A percentile compares a stretch with the other conserved stretches of the same genome.
phyloP scores from a whole-genome alignment of 2,888 invertebrate species.

The Heterodera filipjevi region DNA sequence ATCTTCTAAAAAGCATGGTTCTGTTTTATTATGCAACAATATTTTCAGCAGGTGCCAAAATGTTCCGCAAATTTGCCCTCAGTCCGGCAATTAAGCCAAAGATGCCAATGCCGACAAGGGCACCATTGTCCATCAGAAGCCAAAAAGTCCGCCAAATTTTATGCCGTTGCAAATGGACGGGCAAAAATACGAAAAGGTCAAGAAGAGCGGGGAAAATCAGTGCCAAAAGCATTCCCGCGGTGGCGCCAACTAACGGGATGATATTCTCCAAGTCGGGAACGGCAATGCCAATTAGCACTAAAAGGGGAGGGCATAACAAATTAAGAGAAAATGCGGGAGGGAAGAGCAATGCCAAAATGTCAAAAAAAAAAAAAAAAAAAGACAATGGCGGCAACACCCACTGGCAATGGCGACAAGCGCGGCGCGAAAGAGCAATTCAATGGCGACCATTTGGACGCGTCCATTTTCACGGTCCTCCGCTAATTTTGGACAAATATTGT shows the following conservation, averaged over 20 bases:
- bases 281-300: slow-evolving; percentile 56
- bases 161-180: slow-evolving; percentile 34
- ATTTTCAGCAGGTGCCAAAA: slow-evolving; percentile 19
- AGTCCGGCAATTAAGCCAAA: slow-evolving; percentile 54
- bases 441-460: slow-evolving; percentile 51
- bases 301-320: neutral
- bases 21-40: neutral
- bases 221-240: slow-evolving; percentile 56
- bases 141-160: neutral
- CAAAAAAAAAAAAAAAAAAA: neutral
- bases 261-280: slow-evolving; percentile 62
- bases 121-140: slow-evolving; percentile 35
- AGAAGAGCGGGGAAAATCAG: slow-evolving; percentile 59
- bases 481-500: neutral
- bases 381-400: slow-evolving; percentile 71
- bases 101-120: slow-evolving; percentile 46
- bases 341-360: neutral
- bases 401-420: slow-evolving; percentile 80
- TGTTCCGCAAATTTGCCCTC: slow-evolving; percentile 46
- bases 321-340: no score
- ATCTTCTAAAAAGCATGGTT: neutral
- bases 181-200: slow-evolving; percentile 54
- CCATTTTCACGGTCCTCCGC: neutral
- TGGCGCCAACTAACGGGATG: slow-evolving; percentile 60
- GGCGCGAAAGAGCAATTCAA: slow-evolving; percentile 71